A percentile compares a stretch with the other conserved stretches of the same genome.
These are phyloP conservation scores for Lithophane semibrunnea DNA, from an alignment of 2,888 invertebrate genomes.

Conservation along the genomic window DNA sequence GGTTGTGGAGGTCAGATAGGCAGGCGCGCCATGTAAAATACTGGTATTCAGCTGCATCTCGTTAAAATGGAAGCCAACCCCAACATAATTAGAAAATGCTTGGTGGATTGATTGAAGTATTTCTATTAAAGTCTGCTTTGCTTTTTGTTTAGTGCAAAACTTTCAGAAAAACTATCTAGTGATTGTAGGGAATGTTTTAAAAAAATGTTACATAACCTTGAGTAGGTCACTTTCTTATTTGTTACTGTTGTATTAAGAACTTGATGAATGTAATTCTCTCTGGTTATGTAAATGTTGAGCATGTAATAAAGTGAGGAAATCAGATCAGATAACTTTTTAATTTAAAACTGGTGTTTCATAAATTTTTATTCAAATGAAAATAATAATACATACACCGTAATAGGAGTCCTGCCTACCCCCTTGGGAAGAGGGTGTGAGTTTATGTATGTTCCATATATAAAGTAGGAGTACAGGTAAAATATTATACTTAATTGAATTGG, in stretches of 20 bases:
- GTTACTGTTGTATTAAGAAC: background rate
- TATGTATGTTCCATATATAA: background rate
- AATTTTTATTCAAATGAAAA: background rate
- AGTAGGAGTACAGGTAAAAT: background rate
- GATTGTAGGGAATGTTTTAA: slow-evolving; percentile 30
- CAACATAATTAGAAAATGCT: no score
- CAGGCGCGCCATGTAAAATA: no score
- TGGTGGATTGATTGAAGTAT: no score
- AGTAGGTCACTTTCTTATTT: slow-evolving; percentile 14
- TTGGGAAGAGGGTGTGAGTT: no score
- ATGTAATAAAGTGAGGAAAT: background rate
- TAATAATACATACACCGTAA: background rate
- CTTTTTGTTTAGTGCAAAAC: slow-evolving; percentile 12
- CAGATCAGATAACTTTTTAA: slow-evolving; percentile 4
- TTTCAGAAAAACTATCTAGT: slow-evolving; percentile 20
- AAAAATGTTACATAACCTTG: slow-evolving; percentile 34
- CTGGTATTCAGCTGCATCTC: no score
- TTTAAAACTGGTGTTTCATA: background rate
- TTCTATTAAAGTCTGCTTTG: background rate
- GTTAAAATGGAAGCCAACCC: no score
- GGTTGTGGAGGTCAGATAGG: no score
- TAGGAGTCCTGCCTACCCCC: background rate
- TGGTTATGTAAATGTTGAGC: slow-evolving; percentile 10
- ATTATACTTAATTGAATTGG: background rate
- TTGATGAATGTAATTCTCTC: background rate